A percentile compares a stretch with the other conserved stretches of the same genome.
phyloP scores from a whole-genome alignment of 92 coral and sea anemone species.

The Anthopleura xanthogrammica region DNA sequence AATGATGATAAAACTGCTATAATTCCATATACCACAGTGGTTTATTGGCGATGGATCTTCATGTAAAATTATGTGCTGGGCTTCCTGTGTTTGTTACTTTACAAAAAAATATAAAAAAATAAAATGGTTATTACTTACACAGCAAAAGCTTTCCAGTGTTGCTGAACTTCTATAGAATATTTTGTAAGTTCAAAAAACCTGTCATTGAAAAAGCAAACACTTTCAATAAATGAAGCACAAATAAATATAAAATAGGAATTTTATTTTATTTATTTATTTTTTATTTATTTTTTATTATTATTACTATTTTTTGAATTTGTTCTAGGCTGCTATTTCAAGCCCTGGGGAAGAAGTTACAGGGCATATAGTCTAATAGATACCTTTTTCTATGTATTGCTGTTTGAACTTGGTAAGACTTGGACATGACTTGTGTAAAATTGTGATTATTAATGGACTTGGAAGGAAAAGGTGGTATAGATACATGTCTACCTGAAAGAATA shows the following conservation, averaged over 20 bases:
- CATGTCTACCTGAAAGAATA: constrained; percentile 60
- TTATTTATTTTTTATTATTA: neutral
- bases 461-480: constrained; percentile 67
- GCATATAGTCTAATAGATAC: constrained; percentile 21
- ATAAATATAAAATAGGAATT: neutral
- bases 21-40: too few species aligned
- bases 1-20: too few species aligned
- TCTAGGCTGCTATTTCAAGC: too few species aligned
- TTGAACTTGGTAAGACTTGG: constrained; percentile 70
- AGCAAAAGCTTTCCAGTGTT: constrained; percentile 78
- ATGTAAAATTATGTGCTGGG: too few species aligned
- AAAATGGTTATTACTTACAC: constrained; percentile 41
- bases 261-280: too few species aligned
- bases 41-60: too few species aligned
- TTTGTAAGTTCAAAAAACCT: constrained; percentile 78
- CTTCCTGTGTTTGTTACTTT: too few species aligned
- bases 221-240: too few species aligned
- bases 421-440: constrained; percentile 62
- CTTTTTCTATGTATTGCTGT: constrained; percentile 70
- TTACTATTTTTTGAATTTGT: neutral
- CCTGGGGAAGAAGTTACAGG: too few species aligned
- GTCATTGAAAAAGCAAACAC: neutral
- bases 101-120: too few species aligned
- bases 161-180: constrained; percentile 68
- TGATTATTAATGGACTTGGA: constrained; percentile 76